These are phyloP conservation scores for Melolontha melolontha DNA, from an alignment of 2,888 invertebrate species.

Conservation along the genomic window DNA sequence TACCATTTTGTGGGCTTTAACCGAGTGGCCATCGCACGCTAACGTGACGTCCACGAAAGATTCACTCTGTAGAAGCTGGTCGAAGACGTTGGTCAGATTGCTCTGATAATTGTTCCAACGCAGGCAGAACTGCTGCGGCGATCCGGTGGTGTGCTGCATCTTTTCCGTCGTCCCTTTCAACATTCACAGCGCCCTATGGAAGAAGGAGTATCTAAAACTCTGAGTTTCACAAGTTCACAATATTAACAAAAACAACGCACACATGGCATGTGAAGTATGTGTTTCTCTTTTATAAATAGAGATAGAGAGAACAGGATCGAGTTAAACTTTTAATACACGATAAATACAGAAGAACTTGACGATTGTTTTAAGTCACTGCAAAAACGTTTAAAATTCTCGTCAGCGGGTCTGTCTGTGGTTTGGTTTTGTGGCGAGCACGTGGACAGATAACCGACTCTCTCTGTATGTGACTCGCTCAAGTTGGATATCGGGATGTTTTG, in stretches of 20 bases:
- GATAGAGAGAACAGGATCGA: slow-evolving; percentile 14
- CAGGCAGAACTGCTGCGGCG: slow-evolving; percentile 88
- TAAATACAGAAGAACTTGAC: slow-evolving; percentile 5
- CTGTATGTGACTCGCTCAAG: too few species aligned
- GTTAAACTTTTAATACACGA: neutral
- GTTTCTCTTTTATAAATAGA: slow-evolving; percentile 35
- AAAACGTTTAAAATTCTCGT: neutral
- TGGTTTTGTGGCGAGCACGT: slow-evolving; percentile 55
- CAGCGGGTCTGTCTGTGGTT: slow-evolving; percentile 48
- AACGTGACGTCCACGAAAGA: slow-evolving; percentile 92
- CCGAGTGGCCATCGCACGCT: slow-evolving; percentile 90
- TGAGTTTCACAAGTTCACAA: slow-evolving; percentile 57
- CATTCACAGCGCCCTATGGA: slow-evolving; percentile 40
- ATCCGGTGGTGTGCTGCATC: slow-evolving; percentile 68
- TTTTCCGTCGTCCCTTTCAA: slow-evolving; percentile 42
- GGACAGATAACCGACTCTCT: slow-evolving; percentile 48
- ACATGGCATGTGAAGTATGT: slow-evolving; percentile 50
- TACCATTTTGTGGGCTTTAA: slow-evolving; percentile 95
- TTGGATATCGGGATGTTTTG: slow-evolving; percentile 14
- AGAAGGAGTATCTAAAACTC: slow-evolving; percentile 51
- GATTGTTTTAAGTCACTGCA: slow-evolving; percentile 12
- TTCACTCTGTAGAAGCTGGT: slow-evolving; percentile 89
- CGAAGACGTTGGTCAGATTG: slow-evolving; percentile 89
- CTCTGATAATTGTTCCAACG: slow-evolving; percentile 95
- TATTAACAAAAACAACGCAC: slow-evolving; percentile 49